Evolutionary conservation across 2,888 invertebrate species (phyloP), one percentile per base, ranked within the genome.

Genomic region (Graphium colonna): DNA sequence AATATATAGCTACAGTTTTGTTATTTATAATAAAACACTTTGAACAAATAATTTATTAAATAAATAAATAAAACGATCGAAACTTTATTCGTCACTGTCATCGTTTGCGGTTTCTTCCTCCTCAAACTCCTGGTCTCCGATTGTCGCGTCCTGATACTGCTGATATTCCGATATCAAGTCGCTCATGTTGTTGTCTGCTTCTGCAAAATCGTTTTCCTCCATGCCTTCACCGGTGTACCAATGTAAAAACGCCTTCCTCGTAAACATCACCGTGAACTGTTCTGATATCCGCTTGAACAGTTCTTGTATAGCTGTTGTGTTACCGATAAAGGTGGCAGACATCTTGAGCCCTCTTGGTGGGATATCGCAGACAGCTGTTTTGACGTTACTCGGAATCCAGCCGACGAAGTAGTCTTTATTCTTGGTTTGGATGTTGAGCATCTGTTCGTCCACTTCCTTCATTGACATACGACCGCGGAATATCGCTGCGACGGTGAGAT

Each of bases 221-320:
- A 97, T 97, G 60, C 97, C 97, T 79, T 98, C 97, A 47, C 97
- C 97, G 33, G 96, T 97, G 90, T 97, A 98, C 97, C 97, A 97
- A 91, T 97, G 97, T 68, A 97, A 91, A 92, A 97, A 97, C 76
- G 97, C 97, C 84, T 96, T 97, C 68, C 97, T 93, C 63, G 97
- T 92, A 91, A 97, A 97, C 97, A 98, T 97, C 67, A 95, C 95
- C 13, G 94, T 93, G 72, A 96, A 96, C 76, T 96, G 96, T 73
- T 95, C 95, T 39, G 94, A 94, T 65, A 96, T 94, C 69, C 96
- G 91, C 79, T 96, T 96, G 82, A 97, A 97, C 59, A 97, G 79
- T 74, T 96, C 95, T 73, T 96, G 96, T 64, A 96, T 95, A 59
- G 96, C 95, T 9, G 96, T 96, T 13, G 95, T 94, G 78, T 96